These are phyloP conservation scores for Cliona cf. orientalis DNA, from an alignment of 37 sponge, comb jelly and placozoan genomes.

Conservation along the genomic window DNA sequence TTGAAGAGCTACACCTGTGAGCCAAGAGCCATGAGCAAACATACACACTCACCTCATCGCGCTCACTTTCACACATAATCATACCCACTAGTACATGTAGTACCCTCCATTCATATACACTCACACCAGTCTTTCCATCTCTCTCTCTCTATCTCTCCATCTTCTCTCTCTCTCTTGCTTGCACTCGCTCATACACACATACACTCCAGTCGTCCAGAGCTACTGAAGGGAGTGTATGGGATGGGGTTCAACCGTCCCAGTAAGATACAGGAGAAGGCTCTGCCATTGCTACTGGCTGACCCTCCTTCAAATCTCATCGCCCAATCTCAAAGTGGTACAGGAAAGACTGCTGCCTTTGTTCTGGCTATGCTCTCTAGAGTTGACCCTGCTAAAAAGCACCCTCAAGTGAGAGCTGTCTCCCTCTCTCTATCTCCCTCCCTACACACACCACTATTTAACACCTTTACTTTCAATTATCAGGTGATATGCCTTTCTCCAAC, in stretches of 20 bases:
- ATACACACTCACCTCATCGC: too few relatives aligned
- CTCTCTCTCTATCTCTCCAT: too few relatives aligned
- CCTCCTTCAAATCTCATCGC: conserved; percentile 94
- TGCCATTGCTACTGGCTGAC: conserved; percentile 89
- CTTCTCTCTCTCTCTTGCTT: too few relatives aligned
- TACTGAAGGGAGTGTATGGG: conserved; percentile 91
- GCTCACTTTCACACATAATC: too few relatives aligned
- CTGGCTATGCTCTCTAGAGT: conserved; percentile 87
- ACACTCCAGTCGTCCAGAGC: conserved; percentile 73
- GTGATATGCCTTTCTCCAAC: conserved; percentile 92
- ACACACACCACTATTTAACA: too few relatives aligned
- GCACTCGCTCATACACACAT: too few relatives aligned
- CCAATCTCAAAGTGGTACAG: conserved; percentile 96
- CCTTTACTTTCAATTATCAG: too few relatives aligned
- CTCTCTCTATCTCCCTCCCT: too few relatives aligned
- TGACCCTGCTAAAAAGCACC: conserved; percentile 66
- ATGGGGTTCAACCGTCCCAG: conserved; percentile 97
- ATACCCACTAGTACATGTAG: too few relatives aligned
- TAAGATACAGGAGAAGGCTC: conserved; percentile 95
- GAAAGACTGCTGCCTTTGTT: conserved; percentile 98
- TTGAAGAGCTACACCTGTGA: conserved; percentile 93
- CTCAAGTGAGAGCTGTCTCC: conserved; percentile 92
- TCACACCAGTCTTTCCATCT: too few relatives aligned
- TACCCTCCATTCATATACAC: too few relatives aligned
- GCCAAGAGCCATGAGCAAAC: too few relatives aligned